Conservation (phyloP, 2,797 vertebrate species). For the Cirrhinus mrigala region DNA sequence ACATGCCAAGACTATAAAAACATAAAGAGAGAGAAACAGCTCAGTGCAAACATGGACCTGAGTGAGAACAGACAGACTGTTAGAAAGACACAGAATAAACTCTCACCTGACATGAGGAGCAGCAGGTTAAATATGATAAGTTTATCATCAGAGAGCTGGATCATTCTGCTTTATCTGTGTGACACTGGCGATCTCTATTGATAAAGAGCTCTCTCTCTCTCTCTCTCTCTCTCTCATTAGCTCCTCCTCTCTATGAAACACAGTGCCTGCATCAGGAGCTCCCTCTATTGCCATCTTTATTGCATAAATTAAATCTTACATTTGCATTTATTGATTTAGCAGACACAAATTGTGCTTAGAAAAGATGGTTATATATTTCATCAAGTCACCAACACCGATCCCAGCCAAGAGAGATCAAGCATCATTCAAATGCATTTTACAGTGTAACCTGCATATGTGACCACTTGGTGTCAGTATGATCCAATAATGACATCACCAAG, state of each 20-base stretch:
- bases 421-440: not conserved
- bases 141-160: not conserved
- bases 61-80: not conserved
- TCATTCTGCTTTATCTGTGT: not conserved
- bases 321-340: not conserved
- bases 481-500: not conserved
- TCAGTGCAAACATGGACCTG: not conserved
- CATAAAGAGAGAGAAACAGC: not conserved
- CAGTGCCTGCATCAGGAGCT: not conserved
- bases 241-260: not conserved
- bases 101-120: conserved; percentile 28
- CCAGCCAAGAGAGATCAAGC: not conserved
- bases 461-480: not conserved
- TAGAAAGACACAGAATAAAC: not conserved
- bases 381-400: not conserved
- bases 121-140: not conserved
- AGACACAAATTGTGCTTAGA: not conserved
- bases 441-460: not conserved
- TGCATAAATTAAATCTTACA: not conserved
- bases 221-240: not conserved
- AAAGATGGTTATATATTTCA: not conserved
- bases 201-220: not conserved
- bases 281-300: not conserved
- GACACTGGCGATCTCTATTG: not conserved
- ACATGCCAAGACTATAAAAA: not conserved